A percentile compares a stretch with the other conserved stretches of the same genome.
These are phyloP conservation scores for Balanococcus diminutus DNA, from an alignment of 2,888 invertebrate genomes.

Conservation along the genomic window DNA sequence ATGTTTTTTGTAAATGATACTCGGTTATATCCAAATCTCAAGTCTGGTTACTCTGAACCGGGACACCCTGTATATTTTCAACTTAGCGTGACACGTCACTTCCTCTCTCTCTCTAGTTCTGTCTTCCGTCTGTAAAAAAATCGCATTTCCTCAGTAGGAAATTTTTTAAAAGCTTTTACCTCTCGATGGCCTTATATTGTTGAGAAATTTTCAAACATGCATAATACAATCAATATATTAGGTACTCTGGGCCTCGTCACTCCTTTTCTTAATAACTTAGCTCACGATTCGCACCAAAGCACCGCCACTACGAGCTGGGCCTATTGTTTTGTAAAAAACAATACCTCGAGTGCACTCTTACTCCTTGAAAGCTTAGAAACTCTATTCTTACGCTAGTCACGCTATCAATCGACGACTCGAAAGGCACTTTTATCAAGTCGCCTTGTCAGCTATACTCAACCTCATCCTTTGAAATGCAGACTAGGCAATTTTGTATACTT, in stretches of 20 bases:
- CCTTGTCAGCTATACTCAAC: not conserved
- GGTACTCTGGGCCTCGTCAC: not conserved
- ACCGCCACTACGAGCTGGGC: not conserved
- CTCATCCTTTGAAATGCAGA: not conserved
- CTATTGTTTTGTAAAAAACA: conserved; percentile 22
- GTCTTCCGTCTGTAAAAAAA: not conserved
- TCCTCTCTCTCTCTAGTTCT: not conserved
- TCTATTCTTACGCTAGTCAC: not conserved
- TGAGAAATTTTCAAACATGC: not conserved
- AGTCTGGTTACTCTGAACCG: too few relatives aligned
- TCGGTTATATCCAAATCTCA: too few relatives aligned
- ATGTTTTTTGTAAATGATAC: too few relatives aligned
- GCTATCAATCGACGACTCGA: conserved; percentile 19
- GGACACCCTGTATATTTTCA: too few relatives aligned
- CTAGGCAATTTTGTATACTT: conserved; percentile 1
- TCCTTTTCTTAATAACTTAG: not conserved
- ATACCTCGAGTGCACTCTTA: not conserved
- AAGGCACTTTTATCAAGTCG: conserved; percentile 39
- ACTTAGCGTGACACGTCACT: not conserved
- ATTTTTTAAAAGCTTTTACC: not conserved
- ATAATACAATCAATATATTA: conserved; percentile 9
- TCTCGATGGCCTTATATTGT: not conserved
- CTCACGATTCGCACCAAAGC: not conserved
- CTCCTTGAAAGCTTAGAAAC: not conserved
- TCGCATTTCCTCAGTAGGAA: not conserved